phyloP scores from a whole-genome alignment of 2,113 vertebrate genomes.

The Galemys pyrenaicus region DNA sequence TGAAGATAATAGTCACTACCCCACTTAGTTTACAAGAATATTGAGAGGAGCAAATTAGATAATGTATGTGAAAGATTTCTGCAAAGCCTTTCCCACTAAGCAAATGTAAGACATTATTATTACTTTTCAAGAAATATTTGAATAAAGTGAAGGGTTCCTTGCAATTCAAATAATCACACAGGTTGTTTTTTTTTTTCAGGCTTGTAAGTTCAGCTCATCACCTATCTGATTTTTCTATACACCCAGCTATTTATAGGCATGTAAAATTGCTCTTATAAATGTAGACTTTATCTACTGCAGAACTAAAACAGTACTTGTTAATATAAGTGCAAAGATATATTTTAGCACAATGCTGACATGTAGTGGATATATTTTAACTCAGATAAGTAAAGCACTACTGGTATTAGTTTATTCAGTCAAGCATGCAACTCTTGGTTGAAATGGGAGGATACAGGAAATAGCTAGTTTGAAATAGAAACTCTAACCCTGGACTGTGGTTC shows the following conservation, averaged over 20 bases:
- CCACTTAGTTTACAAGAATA: conserved; percentile 18
- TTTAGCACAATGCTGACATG: conserved; percentile 66
- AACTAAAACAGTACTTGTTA: conserved; percentile 29
- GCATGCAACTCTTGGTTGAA: conserved; percentile 73
- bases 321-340: conserved; percentile 42
- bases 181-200: conserved; percentile 18
- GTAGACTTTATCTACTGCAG: not conserved
- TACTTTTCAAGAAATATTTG: conserved; percentile 47
- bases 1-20: not conserved
- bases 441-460: conserved; percentile 19
- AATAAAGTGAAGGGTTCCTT: conserved; percentile 8
- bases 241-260: not conserved
- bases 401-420: conserved; percentile 83
- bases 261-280: conserved; percentile 33
- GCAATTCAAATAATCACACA: conserved; percentile 42
- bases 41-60: conserved; percentile 43
- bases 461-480: conserved; percentile 76
- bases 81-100: not conserved
- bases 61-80: not conserved
- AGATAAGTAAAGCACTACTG: conserved; percentile 81
- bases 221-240: conserved; percentile 7
- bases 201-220: conserved; percentile 33
- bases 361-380: conserved; percentile 78
- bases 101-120: conserved; percentile 35
- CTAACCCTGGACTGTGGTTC: conserved; percentile 60